Evolutionary conservation across 1,140 invertebrate species (phyloP).

Genomic region (Lepidotrigona ventralis): DNA sequence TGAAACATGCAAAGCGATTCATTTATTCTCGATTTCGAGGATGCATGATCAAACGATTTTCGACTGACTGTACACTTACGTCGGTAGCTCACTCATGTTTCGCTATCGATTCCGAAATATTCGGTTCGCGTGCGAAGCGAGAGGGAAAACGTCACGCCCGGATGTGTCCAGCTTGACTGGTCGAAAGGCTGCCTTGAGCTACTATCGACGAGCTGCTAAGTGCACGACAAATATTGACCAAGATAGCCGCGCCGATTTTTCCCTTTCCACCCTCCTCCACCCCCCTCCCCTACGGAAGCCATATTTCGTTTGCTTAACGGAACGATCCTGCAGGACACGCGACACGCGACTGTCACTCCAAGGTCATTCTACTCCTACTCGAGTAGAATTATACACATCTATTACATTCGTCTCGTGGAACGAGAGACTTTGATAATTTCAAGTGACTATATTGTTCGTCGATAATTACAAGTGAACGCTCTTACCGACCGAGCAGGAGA

Average conservation of each 20-base stretch:
- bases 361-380: neutral
- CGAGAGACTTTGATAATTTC: neutral
- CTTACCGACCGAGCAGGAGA: too few species aligned
- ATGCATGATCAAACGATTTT: too few species aligned
- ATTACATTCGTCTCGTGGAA: neutral
- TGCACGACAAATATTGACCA: slow-evolving; percentile 8
- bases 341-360: neutral
- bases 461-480: too few species aligned
- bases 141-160: neutral
- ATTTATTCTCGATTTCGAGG: too few species aligned
- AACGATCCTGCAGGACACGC: neutral
- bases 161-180: neutral
- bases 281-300: neutral
- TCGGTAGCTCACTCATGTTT: neutral
- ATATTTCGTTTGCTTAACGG: neutral
- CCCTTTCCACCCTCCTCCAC: too few species aligned
- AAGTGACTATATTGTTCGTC: too few species aligned
- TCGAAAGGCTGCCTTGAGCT: neutral
- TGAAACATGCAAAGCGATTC: too few species aligned
- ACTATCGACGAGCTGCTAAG: neutral
- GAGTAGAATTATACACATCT: too few species aligned
- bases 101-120: neutral
- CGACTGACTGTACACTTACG: too few species aligned
- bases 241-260: neutral
- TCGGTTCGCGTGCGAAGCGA: slow-evolving; percentile 7